Percentiles rank a stretch among this genome's conserved stretches.
phyloP scores from a whole-genome alignment of 2,113 vertebrate species.

The Zootoca vivipara region DNA sequence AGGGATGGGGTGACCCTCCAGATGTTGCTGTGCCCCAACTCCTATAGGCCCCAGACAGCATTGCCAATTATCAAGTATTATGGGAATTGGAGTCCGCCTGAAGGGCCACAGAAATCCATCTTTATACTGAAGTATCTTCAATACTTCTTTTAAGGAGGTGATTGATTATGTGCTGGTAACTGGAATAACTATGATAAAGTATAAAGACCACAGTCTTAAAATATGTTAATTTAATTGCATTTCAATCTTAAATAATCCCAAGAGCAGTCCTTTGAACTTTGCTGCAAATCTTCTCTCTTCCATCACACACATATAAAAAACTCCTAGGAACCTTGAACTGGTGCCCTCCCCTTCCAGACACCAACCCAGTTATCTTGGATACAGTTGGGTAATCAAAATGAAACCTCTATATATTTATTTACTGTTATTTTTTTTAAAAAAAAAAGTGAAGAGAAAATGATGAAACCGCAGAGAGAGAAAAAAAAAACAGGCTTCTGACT shows the following conservation, averaged over 20 bases:
- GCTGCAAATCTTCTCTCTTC: background rate
- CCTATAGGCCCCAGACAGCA: no score
- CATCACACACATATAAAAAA: background rate
- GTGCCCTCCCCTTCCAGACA: no score
- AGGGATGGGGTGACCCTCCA: background rate
- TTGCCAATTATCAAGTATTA: no score
- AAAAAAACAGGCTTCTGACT: background rate
- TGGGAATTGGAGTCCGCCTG: no score
- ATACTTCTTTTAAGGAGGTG: background rate
- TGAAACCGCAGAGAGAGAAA: background rate
- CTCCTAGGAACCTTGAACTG: no score
- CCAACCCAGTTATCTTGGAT: background rate
- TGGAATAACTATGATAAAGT: background rate
- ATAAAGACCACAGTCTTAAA: background rate
- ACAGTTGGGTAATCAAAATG: background rate
- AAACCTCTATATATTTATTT: background rate
- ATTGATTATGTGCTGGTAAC: background rate
- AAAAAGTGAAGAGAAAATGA: background rate
- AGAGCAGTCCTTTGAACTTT: background rate
- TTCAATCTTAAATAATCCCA: background rate
- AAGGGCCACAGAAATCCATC: no score
- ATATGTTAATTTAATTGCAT: background rate
- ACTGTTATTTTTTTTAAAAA: background rate
- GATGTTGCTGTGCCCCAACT: no score
- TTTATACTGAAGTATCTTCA: no score